Evolutionary conservation across 2,888 invertebrate genomes (phyloP).

Genomic region (Lochmaea crataegi): DNA sequence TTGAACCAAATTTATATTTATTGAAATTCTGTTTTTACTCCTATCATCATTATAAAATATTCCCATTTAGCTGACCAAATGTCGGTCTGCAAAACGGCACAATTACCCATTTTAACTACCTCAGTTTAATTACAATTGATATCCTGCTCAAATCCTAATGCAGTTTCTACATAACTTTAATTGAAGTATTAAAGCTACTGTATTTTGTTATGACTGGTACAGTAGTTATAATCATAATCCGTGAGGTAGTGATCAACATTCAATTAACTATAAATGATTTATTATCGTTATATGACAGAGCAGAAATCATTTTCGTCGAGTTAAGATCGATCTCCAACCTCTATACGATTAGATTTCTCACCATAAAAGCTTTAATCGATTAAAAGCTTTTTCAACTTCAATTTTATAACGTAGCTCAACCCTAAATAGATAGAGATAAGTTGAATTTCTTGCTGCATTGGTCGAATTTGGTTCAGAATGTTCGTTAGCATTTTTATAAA

Average conservation of each 20-base stretch:
- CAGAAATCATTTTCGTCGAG: constrained; percentile 21
- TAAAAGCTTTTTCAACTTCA: constrained; percentile 1
- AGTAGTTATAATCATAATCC: constrained; percentile 3
- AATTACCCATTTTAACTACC: background rate
- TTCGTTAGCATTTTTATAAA: background rate
- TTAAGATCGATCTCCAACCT: too few relatives aligned
- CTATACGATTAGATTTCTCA: constrained; percentile 15
- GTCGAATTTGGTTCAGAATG: background rate
- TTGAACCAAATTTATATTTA: too few relatives aligned
- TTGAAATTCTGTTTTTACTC: too few relatives aligned
- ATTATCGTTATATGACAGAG: constrained; percentile 30
- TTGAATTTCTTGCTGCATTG: too few relatives aligned
- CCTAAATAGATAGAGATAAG: background rate
- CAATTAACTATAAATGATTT: constrained; percentile 41
- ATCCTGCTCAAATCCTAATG: background rate
- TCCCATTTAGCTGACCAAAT: background rate
- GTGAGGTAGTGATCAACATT: constrained; percentile 26
- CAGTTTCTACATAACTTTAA: constrained; percentile 1
- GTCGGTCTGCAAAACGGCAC: background rate
- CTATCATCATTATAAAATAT: background rate
- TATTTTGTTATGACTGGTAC: constrained; percentile 3
- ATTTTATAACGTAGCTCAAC: constrained; percentile 10
- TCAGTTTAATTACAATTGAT: constrained; percentile 6
- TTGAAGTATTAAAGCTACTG: constrained; percentile 14
- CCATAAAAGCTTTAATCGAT: constrained; percentile 13